Conservation (phyloP, 2,113 vertebrate genomes). For the Chaetura pelagica region DNA sequence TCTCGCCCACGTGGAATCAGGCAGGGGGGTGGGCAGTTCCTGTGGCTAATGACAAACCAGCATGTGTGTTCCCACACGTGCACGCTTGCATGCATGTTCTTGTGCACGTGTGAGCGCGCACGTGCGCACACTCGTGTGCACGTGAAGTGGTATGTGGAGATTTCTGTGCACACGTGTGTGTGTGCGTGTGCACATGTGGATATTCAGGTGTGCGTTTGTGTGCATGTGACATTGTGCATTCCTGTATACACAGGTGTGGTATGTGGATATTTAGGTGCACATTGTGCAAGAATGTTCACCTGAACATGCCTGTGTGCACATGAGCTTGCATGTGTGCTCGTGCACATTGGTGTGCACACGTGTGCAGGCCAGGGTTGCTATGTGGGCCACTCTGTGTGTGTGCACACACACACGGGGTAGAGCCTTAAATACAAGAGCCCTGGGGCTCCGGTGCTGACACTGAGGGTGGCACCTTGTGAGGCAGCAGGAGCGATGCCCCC, state of each 20-base stretch:
- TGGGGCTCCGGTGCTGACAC: rapidly evolving
- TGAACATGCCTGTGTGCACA: rapidly evolving
- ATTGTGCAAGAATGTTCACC: rapidly evolving
- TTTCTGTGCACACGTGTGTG: not conserved
- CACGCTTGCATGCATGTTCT: too few relatives aligned
- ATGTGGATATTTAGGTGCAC: rapidly evolving
- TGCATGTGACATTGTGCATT: too few relatives aligned
- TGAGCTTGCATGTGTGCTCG: not conserved
- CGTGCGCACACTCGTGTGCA: not conserved
- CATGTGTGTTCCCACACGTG: too few relatives aligned
- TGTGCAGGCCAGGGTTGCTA: rapidly evolving
- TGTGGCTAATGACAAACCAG: not conserved
- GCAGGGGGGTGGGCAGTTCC: not conserved
- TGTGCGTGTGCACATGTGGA: too few relatives aligned
- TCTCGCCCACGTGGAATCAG: constrained; percentile 18
- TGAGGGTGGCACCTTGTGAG: not conserved
- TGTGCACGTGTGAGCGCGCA: not conserved
- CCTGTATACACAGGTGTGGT: rapidly evolving
- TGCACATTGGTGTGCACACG: rapidly evolving
- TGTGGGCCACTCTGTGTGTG: not conserved
- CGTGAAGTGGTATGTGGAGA: not conserved
- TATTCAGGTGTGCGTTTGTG: too few relatives aligned
- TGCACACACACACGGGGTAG: not conserved
- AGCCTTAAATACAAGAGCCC: not conserved
- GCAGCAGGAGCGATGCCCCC: not conserved